Percentiles rank a stretch among this genome's conserved stretches.
Conservation (phyloP, 2,797 vertebrate genomes). For the Rhynchonycteris naso region DNA sequence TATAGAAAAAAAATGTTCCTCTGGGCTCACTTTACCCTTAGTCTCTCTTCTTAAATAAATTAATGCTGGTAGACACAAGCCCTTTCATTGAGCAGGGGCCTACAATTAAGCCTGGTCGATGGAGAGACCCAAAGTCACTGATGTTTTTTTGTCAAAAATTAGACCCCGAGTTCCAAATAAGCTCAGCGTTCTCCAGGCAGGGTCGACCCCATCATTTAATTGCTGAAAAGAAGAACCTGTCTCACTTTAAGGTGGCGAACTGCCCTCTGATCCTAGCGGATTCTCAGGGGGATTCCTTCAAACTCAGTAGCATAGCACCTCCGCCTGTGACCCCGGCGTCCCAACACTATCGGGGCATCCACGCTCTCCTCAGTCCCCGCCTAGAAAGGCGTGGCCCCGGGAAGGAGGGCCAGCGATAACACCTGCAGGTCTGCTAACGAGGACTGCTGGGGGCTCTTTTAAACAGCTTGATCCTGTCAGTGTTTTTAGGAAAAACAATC, state of each 20-base stretch:
- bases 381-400: neutral
- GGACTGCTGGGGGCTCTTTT: neutral
- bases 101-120: neutral
- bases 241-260: neutral
- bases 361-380: neutral
- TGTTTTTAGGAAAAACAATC: neutral
- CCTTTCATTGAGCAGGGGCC: neutral
- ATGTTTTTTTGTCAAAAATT: neutral
- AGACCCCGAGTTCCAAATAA: neutral
- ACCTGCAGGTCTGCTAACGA: neutral
- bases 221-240: neutral
- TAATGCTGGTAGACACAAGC: neutral
- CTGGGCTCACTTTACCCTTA: neutral
- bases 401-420: neutral
- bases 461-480: neutral
- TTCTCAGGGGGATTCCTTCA: too few species aligned
- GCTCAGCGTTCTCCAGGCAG: neutral
- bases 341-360: neutral
- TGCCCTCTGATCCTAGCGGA: neutral
- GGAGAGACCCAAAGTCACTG: neutral
- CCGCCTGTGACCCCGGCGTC: constrained; percentile 70
- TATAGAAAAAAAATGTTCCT: neutral
- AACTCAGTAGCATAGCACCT: constrained; percentile 68
- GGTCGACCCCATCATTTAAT: neutral
- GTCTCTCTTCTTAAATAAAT: constrained; percentile 18